A percentile compares a stretch with the other conserved stretches of the same genome.
Evolutionary conservation across 1,140 invertebrate species (phyloP).

Genomic region (Cydia splendana): DNA sequence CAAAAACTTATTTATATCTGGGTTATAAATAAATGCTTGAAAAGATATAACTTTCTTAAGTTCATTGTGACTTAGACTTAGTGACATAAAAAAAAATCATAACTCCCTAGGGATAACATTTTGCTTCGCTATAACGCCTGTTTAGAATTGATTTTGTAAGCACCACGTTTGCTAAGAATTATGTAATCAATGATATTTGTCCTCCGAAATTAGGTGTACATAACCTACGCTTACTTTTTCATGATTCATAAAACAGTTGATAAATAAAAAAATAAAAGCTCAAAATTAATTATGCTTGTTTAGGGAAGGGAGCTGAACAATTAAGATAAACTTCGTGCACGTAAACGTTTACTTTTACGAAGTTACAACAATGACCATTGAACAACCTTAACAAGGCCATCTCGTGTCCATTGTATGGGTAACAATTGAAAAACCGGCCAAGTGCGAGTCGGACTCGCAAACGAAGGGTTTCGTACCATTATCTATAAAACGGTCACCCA

Average conservation of each 20-base stretch:
- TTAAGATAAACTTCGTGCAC: slow-evolving; percentile 22
- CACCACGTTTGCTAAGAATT: too few species aligned
- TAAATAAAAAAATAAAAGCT: neutral
- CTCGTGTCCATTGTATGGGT: neutral
- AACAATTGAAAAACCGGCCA: slow-evolving; percentile 23
- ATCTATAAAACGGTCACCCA: too few species aligned
- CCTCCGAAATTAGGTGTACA: neutral
- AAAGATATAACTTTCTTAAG: too few species aligned
- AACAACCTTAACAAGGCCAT: neutral
- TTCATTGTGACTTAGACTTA: too few species aligned
- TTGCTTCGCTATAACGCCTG: too few species aligned
- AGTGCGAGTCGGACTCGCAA: too few species aligned
- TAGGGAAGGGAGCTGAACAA: slow-evolving; percentile 1
- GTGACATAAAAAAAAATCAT: too few species aligned
- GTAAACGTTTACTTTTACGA: neutral
- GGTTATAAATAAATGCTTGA: too few species aligned
- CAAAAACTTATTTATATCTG: too few species aligned
- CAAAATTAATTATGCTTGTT: neutral
- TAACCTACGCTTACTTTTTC: neutral
- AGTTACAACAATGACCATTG: slow-evolving; percentile 9
- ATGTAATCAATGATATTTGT: neutral
- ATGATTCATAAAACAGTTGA: neutral
- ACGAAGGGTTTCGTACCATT: too few species aligned
- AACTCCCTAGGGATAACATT: too few species aligned
- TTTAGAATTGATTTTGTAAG: too few species aligned